Base-by-base conservation (phyloP, 2,888 invertebrate genomes). In the Cybosia mesomella region DNA sequence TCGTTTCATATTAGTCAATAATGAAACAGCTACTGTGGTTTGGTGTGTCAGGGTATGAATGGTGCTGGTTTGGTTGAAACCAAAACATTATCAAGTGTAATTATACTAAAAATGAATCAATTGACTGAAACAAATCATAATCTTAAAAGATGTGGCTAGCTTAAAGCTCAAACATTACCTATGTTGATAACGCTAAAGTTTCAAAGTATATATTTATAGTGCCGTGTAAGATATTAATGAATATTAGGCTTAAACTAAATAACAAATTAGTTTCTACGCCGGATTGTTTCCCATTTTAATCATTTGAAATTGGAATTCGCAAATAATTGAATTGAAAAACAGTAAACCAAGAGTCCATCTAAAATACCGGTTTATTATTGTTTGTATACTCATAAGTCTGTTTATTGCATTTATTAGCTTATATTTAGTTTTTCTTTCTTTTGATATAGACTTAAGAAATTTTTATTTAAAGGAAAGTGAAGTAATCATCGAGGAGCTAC, bases 401-500 rank as follows among this genome's bases (percentile, higher is more conserved):
- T 88, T 83, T 81, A 81, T 74, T 89, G 93, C 94, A 94, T 94
- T 94, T 94, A 93, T 85, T 91, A 90, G 84, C 79, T 79, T 85
- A 72, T 76, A 80, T 80, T 74, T 75, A 74, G 67, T 82, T 79
- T 80, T 80, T 85, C 72, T 78, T 85, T 82, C 81, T 79, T 88
- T 88, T 89, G 89, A 92, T 91, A 79, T 91, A 92, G 91, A 93
- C 91, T 89, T 89, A 91, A 89, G 86, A 82, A 85, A 87, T 92
- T 94, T 94, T 92, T 93, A 94, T 94, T 95, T 95, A 92, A 95
- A 95, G 95, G 95, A 89, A 85, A 90, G 88, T 86, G 93, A 93
- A 91, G 92, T 94, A 76, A 91, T 92, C 92, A 92, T 93, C 92
- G 95, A 95, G 89, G 95, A 95, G 89, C 88, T 93, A 81, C 92